These are phyloP conservation scores for Genyomyrus donnyi DNA, from an alignment of 2,113 vertebrate species.

Conservation along the genomic window DNA sequence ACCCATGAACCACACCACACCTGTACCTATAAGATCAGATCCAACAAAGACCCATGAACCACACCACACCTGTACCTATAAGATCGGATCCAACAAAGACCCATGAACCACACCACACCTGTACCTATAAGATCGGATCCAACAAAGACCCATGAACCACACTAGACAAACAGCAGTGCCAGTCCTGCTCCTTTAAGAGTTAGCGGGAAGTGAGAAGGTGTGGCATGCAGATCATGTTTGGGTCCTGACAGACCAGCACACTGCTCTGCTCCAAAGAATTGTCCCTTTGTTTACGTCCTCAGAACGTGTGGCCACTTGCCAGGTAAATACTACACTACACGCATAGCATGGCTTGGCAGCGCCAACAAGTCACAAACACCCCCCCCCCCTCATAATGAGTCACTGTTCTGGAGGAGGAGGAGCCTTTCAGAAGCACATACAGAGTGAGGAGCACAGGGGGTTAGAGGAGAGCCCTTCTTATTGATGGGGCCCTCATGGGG, in stretches of 20 bases:
- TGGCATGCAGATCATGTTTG: neutral
- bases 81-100: neutral
- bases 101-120: neutral
- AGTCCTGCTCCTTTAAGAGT: constrained; percentile 15
- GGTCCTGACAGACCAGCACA: constrained; percentile 17
- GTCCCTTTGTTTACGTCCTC: constrained; percentile 27
- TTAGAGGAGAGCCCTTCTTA: neutral
- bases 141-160: neutral
- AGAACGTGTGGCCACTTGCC: constrained; percentile 29
- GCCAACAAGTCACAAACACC: constrained; percentile 6
- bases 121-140: neutral
- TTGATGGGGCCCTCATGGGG: neutral
- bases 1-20: too few species aligned
- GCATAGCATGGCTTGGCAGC: constrained; percentile 18
- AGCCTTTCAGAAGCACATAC: neutral
- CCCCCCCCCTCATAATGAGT: constrained; percentile 21
- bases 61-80: neutral
- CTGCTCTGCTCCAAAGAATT: constrained; percentile 16
- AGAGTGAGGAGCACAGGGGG: neutral
- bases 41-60: neutral
- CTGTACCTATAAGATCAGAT: neutral
- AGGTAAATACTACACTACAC: constrained; percentile 30
- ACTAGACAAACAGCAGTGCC: neutral
- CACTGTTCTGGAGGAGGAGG: constrained; percentile 8
- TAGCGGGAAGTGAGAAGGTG: neutral